A percentile compares a stretch with the other conserved stretches of the same genome.
phyloP scores from a whole-genome alignment of 2,113 vertebrate genomes.

The Regulus satrapa region DNA sequence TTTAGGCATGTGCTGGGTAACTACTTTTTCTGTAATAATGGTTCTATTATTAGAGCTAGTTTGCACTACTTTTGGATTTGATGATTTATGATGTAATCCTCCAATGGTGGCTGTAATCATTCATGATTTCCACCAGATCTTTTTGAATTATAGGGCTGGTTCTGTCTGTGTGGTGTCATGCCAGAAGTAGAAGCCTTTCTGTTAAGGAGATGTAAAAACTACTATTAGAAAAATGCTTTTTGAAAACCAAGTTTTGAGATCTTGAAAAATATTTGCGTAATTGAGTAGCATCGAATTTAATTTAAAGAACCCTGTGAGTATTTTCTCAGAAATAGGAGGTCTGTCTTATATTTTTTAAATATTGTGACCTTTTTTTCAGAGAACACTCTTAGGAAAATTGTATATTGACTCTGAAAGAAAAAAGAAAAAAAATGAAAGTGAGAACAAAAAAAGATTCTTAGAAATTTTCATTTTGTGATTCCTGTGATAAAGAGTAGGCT shows the following conservation, averaged over 20 bases:
- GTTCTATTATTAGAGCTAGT: not conserved
- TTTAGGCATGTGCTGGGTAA: not conserved
- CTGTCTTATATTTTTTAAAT: not conserved
- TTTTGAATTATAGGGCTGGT: not conserved
- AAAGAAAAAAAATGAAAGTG: not conserved
- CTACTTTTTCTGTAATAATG: not conserved
- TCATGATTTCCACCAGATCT: not conserved
- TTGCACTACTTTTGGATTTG: not conserved
- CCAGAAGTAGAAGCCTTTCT: not conserved
- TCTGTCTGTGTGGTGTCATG: not conserved
- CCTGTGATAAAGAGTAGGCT: not conserved
- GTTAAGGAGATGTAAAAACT: not conserved
- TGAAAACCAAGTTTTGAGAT: not conserved
- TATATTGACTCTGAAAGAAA: not conserved
- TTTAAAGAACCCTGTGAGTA: not conserved
- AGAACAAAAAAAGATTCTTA: not conserved
- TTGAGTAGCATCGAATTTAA: not conserved
- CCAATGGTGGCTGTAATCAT: not conserved
- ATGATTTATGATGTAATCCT: not conserved
- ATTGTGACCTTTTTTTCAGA: not conserved
- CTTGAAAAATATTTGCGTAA: not conserved
- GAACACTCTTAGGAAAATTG: not conserved
- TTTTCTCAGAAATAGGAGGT: not conserved
- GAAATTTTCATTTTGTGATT: not conserved
- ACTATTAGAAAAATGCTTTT: not conserved